Evolutionary conservation across 2,797 vertebrate species (phyloP), one percentile per base, ranked within the genome.

Genomic region (Perodicticus potto): DNA sequence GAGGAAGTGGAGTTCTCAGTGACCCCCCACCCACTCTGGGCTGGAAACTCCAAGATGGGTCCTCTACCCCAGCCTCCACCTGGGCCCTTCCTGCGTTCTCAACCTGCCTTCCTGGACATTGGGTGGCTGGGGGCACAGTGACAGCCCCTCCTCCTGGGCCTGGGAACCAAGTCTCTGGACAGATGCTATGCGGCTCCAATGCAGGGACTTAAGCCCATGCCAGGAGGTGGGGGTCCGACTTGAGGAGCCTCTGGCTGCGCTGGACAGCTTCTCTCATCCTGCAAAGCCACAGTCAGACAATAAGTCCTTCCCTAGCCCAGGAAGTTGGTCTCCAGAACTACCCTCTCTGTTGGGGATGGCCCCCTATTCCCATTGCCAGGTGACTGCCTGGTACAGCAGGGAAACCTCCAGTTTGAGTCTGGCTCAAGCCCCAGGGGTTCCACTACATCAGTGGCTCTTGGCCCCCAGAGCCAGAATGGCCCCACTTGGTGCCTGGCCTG

Each of bases 341-440:
- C n/a, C 70, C 45, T 59, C 63, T 55, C 43, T 5, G 0, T 34
- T 10, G 76, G 57, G 69, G 76, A 1, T 1, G 7, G 0, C 37
- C 93, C 86, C 96, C 65, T 19, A 77, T 69, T 49, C 78, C 89
- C 1, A 86, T 97, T 96, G 88, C 97, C 80, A 25, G 19, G 97
- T 91, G 97, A 97, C 96, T 5, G 0, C 74, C 74, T 22, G 37
- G 85, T 0, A 74, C 40, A 90, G 29, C 93, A 19, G 0, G 70
- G 97, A 82, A 94, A 95, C 95, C 0, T 1, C 25, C 40, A 7
- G 40, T 85, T 78, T 0, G 78, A 12, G 23, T 67, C 32, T 65
- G n/a, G 0, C 78, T 49, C 1, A 0, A 16, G 88, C 12, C n/a
- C 25, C 4, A 0, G 0, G 4, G 82, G 94, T 86, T 78, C 92